phyloP scores from a whole-genome alignment of 2,888 invertebrate species.

The Andrena minutula region DNA sequence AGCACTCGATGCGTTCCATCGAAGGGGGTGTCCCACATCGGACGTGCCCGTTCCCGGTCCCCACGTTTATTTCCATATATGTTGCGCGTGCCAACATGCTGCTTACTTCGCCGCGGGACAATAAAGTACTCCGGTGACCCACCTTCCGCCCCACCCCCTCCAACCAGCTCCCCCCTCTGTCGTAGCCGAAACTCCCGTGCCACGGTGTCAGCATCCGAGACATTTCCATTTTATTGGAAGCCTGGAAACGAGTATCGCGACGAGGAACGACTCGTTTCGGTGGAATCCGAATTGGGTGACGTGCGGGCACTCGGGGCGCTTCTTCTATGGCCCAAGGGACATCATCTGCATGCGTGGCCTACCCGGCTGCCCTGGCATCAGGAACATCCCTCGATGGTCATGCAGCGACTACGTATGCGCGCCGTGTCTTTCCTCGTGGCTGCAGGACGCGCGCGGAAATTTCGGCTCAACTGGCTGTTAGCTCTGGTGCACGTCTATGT shows the following conservation, averaged over 20 bases:
- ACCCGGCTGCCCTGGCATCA: constrained; percentile 32
- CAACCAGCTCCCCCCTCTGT: no score
- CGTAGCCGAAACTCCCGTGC: constrained; percentile 33
- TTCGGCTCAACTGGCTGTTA: not conserved
- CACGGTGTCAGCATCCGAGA: constrained; percentile 75
- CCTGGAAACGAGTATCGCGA: constrained; percentile 72
- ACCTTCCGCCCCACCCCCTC: constrained; percentile 9
- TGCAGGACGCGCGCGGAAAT: constrained; percentile 21
- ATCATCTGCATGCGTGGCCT: constrained; percentile 76
- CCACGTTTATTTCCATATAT: constrained; percentile 65
- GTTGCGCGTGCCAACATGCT: constrained; percentile 68
- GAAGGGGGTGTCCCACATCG: constrained; percentile 53
- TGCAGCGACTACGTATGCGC: constrained; percentile 12
- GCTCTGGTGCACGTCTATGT: no score
- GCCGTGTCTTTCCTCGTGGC: not conserved
- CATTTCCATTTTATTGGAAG: constrained; percentile 84
- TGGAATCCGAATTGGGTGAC: constrained; percentile 82
- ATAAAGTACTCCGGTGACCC: constrained; percentile 63
- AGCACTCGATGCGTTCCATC: constrained; percentile 66
- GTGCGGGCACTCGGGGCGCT: constrained; percentile 72
- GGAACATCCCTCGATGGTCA: constrained; percentile 16
- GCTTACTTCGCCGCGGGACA: constrained; percentile 64
- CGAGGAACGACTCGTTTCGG: constrained; percentile 61
- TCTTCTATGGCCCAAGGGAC: constrained; percentile 48
- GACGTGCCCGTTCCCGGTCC: constrained; percentile 36